Percentiles rank a stretch among this genome's conserved stretches.
Conservation (phyloP, 2,113 vertebrate genomes). For the Pelobates fuscus region DNA sequence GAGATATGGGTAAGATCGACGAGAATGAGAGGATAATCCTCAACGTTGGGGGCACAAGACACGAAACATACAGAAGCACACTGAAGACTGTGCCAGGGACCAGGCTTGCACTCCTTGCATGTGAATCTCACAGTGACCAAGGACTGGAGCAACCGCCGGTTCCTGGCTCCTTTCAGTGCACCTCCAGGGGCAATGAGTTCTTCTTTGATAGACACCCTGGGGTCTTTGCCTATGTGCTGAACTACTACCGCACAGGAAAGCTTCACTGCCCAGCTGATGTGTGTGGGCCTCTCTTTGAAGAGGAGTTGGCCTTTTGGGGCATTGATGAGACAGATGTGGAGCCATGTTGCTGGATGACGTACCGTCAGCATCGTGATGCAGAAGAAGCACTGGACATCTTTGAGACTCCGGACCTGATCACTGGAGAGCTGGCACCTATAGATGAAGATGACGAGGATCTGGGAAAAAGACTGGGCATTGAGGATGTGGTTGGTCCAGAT, state of each 20-base stretch:
- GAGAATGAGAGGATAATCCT: constrained; percentile 98
- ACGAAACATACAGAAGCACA: constrained; percentile 94
- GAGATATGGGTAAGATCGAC: constrained; percentile 96
- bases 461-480: constrained; percentile 77
- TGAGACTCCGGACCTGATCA: constrained; percentile 80
- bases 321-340: constrained; percentile 97
- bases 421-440: constrained; percentile 70
- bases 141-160: constrained; percentile 73
- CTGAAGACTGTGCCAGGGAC: constrained; percentile 94
- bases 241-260: constrained; percentile 94
- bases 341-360: constrained; percentile 97
- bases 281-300: constrained; percentile 92
- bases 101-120: constrained; percentile 89
- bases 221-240: constrained; percentile 91
- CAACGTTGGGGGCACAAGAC: constrained; percentile 94
- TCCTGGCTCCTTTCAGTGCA: constrained; percentile 64
- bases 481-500: constrained; percentile 67
- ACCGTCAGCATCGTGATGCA: constrained; percentile 92
- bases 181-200: constrained; percentile 80
- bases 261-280: constrained; percentile 95
- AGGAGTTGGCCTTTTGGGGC: constrained; percentile 94
- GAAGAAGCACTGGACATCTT: constrained; percentile 96
- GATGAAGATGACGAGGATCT: constrained; percentile 72
- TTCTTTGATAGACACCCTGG: constrained; percentile 95
- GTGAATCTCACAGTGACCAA: constrained; percentile 80